Evolutionary conservation across 1,140 invertebrate species (phyloP).

Genomic region (Microplitis demolitor): DNA sequence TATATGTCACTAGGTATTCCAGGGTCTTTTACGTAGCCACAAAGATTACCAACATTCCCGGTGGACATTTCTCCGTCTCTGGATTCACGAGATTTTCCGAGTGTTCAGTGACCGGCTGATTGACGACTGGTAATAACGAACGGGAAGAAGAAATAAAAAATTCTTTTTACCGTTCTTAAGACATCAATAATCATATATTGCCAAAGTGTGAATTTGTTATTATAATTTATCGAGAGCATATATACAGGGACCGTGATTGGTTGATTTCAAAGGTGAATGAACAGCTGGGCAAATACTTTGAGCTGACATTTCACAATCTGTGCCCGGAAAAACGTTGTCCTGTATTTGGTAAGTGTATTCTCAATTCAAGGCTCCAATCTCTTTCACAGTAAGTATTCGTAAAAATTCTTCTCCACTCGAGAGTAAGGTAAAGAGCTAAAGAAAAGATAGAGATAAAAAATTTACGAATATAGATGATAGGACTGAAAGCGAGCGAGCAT

Average conservation of each 20-base stretch:
- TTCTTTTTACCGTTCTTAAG: constrained; percentile 6
- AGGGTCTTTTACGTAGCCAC: constrained; percentile 77
- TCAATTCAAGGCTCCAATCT: constrained; percentile 16
- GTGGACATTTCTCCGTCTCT: constrained; percentile 72
- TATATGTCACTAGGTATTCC: constrained; percentile 62
- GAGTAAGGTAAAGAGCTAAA: not conserved
- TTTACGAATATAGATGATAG: not conserved
- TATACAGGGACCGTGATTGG: constrained; percentile 72
- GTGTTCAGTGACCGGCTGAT: constrained; percentile 83
- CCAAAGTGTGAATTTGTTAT: constrained; percentile 5
- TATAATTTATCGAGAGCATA: not conserved
- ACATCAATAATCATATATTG: not conserved
- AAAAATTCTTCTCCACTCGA: not conserved
- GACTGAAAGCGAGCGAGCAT: not conserved
- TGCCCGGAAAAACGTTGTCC: constrained; percentile 77
- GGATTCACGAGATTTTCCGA: constrained; percentile 83
- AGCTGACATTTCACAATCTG: constrained; percentile 77
- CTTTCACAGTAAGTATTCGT: not conserved
- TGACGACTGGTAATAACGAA: constrained; percentile 68
- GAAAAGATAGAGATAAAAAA: constrained; percentile 2
- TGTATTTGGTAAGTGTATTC: constrained; percentile 69
- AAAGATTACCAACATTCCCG: constrained; percentile 77
- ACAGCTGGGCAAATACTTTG: constrained; percentile 75
- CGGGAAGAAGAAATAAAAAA: not conserved
- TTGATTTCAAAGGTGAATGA: constrained; percentile 74